A percentile compares a stretch with the other conserved stretches of the same genome.
Conservation (phyloP, 1,140 invertebrate species). For the Drosophila gunungcola region DNA sequence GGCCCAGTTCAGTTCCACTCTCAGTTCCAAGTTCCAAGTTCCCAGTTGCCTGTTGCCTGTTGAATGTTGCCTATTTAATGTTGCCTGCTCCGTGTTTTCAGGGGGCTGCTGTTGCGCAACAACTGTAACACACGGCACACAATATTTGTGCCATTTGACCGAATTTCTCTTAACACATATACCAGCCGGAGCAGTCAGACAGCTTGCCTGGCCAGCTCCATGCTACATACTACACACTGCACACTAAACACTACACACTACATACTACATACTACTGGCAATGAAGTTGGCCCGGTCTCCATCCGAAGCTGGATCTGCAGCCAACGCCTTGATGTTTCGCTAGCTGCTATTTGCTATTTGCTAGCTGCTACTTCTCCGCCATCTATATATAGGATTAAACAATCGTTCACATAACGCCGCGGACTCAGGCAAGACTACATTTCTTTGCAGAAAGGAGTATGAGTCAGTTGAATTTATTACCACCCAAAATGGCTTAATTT, state of each 20-base stretch:
- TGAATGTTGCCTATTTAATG: no score
- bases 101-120: conserved; percentile 68
- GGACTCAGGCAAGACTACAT: conserved; percentile 37
- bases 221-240: no score
- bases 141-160: conserved; percentile 81
- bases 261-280: conserved; percentile 12
- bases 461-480: conserved; percentile 48
- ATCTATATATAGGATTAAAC: conserved; percentile 47
- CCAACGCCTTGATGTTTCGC: conserved; percentile 41
- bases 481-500: conserved; percentile 49
- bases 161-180: conserved; percentile 74
- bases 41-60: not conserved
- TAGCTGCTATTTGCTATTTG: not conserved
- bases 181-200: conserved; percentile 35
- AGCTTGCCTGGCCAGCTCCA: conserved; percentile 15
- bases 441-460: conserved; percentile 31
- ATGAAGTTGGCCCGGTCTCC: conserved; percentile 32
- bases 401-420: conserved; percentile 44
- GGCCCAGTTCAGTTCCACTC: conserved; percentile 22
- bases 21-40: conserved; percentile 34
- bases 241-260: no score
- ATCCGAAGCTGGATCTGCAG: conserved; percentile 25
- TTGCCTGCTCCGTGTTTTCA: conserved; percentile 13
- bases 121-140: conserved; percentile 72
- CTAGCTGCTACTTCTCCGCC: conserved; percentile 13